These are phyloP conservation scores for Engystomops pustulosus DNA, from an alignment of 2,113 vertebrate species.

Conservation along the genomic window DNA sequence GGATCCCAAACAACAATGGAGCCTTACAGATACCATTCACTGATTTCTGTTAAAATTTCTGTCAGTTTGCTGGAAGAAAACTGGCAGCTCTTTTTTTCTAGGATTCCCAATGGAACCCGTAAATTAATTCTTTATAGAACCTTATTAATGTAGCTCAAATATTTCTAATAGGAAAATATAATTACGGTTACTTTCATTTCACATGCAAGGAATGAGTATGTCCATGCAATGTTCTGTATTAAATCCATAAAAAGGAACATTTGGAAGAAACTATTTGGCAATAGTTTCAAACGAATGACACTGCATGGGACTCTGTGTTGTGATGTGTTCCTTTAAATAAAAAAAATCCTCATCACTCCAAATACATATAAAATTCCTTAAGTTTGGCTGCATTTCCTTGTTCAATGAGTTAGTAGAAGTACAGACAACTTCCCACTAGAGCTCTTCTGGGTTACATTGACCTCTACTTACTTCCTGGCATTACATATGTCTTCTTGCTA, in stretches of 20 bases:
- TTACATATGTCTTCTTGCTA: slow-evolving; percentile 53
- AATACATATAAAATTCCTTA: slow-evolving; percentile 20
- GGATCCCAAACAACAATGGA: no score
- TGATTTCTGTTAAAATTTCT: no score
- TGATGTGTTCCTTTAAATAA: neutral
- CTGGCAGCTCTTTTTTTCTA: no score
- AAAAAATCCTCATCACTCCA: neutral
- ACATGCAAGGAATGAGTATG: neutral
- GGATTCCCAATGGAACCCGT: no score
- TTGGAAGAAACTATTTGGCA: neutral
- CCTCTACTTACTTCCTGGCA: slow-evolving; percentile 56
- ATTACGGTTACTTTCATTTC: no score
- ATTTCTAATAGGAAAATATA: no score
- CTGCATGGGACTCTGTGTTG: neutral
- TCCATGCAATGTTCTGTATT: neutral
- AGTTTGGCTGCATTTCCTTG: slow-evolving; percentile 26
- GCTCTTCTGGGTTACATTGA: slow-evolving; percentile 56
- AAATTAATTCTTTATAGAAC: no score
- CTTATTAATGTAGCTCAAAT: no score
- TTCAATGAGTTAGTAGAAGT: slow-evolving; percentile 10
- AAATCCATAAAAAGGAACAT: neutral
- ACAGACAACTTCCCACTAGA: slow-evolving; percentile 51
- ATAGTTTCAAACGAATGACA: neutral
- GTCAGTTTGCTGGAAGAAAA: no score
- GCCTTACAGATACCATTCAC: no score